Evolutionary conservation across 2,888 invertebrate genomes (phyloP).

Genomic region (Xestia rhomboidea): DNA sequence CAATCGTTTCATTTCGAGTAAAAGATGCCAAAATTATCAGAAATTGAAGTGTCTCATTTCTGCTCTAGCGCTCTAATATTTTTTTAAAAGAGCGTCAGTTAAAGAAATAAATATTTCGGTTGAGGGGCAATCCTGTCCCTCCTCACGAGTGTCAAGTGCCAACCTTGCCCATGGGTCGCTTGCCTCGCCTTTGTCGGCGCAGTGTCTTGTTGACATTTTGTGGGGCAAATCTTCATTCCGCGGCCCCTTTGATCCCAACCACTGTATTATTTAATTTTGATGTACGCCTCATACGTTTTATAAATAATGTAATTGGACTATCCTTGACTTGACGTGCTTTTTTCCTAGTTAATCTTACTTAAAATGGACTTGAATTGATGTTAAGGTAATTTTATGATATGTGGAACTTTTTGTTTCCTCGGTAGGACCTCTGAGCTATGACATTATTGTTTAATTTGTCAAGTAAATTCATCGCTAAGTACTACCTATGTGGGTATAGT

Average conservation of each 20-base stretch:
- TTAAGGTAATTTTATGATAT: constrained; percentile 28
- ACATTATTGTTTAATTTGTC: neutral
- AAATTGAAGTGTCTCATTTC: neutral
- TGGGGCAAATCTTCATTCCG: constrained; percentile 89
- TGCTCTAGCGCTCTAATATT: neutral
- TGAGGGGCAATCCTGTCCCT: constrained; percentile 32
- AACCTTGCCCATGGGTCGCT: constrained; percentile 53
- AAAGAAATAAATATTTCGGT: constrained; percentile 7
- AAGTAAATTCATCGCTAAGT: neutral
- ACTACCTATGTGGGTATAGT: neutral
- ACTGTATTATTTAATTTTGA: constrained; percentile 86
- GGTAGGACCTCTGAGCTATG: neutral
- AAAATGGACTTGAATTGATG: constrained; percentile 21
- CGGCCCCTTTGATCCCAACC: constrained; percentile 85
- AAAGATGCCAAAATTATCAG: neutral
- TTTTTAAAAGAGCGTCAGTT: neutral
- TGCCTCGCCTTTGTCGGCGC: constrained; percentile 83
- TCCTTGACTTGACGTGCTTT: constrained; percentile 47
- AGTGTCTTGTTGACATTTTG: constrained; percentile 87
- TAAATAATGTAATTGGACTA: constrained; percentile 68
- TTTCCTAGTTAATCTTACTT: constrained; percentile 39
- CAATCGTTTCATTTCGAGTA: neutral
- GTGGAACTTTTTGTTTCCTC: constrained; percentile 11
- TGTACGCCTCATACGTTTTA: constrained; percentile 76
- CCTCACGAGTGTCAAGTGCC: constrained; percentile 42